Evolutionary conservation across 2,888 invertebrate genomes (phyloP).

Genomic region (Saturnia pavonia): DNA sequence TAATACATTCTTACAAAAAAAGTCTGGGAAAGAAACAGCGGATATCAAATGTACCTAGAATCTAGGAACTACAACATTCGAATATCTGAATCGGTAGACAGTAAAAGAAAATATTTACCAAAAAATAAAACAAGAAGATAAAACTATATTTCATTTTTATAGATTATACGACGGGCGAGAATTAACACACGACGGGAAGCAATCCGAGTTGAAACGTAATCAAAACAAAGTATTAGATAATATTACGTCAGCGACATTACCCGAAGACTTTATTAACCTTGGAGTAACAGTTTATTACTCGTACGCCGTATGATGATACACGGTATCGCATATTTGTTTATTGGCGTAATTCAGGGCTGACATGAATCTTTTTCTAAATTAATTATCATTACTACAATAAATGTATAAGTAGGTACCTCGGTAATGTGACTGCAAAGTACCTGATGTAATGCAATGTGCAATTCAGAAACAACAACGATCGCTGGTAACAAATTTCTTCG

Average conservation of each 20-base stretch:
- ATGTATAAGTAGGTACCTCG: background rate
- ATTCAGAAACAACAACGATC: too few species aligned
- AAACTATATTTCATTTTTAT: constrained; percentile 6
- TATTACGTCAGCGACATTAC: constrained; percentile 18
- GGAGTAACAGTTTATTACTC: constrained; percentile 20
- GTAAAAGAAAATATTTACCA: background rate
- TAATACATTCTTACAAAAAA: too few species aligned
- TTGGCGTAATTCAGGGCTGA: constrained; percentile 1
- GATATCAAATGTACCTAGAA: too few species aligned
- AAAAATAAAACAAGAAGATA: background rate
- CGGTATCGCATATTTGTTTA: constrained; percentile 14
- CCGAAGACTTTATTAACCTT: constrained; percentile 21
- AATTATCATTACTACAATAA: background rate
- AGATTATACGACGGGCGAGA: background rate
- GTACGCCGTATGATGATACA: constrained; percentile 5
- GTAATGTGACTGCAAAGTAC: background rate
- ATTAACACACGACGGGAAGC: constrained; percentile 16
- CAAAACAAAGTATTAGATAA: constrained; percentile 23
- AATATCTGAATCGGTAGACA: background rate
- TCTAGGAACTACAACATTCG: background rate
- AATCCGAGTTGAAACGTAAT: constrained; percentile 16
- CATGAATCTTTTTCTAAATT: background rate
- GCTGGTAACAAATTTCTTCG: too few species aligned
- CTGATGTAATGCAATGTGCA: too few species aligned
- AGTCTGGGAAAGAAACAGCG: too few species aligned